A percentile compares a stretch with the other conserved stretches of the same genome.
phyloP scores from a whole-genome alignment of 2,888 invertebrate genomes.

The Rhagophthalmus giganteus region DNA sequence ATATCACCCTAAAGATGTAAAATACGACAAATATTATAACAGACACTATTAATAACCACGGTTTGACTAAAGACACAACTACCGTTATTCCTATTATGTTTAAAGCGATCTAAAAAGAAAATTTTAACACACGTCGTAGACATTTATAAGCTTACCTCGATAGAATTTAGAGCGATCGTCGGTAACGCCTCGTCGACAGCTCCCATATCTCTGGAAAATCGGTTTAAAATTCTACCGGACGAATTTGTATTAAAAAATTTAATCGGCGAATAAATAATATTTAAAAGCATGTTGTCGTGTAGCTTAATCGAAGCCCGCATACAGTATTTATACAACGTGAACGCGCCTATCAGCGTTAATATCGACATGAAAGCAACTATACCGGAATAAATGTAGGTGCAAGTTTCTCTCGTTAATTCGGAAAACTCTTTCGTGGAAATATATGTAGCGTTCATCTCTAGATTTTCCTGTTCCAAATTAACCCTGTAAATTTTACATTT shows the following conservation, averaged over 20 bases:
- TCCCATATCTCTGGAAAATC: slow-evolving; percentile 1
- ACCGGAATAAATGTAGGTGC: background rate
- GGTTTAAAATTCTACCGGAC: background rate
- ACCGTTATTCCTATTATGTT: slow-evolving; percentile 77
- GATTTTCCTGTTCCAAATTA: background rate
- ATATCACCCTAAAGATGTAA: slow-evolving; percentile 75
- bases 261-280: background rate
- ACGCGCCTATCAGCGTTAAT: background rate
- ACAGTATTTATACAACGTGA: background rate
- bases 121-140: background rate
- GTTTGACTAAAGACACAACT: slow-evolving; percentile 78
- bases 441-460: background rate
- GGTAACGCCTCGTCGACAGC: background rate
- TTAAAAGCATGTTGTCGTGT: background rate
- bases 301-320: slow-evolving; percentile 41
- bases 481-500: background rate
- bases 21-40: slow-evolving; percentile 71
- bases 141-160: background rate
- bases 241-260: background rate
- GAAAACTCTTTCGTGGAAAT: background rate
- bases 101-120: slow-evolving; percentile 47
- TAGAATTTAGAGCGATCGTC: background rate
- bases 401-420: background rate
- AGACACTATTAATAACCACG: slow-evolving; percentile 72
- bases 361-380: background rate